Evolutionary conservation across 92 coral and sea anemone species (phyloP).

Genomic region (Phymanthus crucifer): DNA sequence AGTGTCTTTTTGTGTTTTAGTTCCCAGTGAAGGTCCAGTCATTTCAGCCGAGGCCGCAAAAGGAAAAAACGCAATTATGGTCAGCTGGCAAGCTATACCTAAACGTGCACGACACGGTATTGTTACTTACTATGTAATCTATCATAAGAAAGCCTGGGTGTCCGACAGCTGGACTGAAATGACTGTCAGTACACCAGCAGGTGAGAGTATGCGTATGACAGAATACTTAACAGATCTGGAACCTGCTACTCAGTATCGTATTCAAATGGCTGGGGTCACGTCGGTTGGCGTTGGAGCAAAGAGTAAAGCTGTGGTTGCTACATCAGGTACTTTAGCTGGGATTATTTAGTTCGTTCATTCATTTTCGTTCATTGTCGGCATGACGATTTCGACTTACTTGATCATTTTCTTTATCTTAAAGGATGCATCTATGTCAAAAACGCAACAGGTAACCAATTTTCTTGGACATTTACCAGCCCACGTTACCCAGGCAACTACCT

Average conservation of each 20-base stretch:
- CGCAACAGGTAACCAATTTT: neutral
- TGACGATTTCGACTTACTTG: neutral
- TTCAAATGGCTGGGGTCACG: neutral
- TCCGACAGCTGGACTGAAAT: neutral
- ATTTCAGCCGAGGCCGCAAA: neutral
- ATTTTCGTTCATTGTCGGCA: neutral
- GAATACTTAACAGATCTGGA: neutral
- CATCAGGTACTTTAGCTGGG: neutral
- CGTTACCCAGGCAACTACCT: slow-evolving; percentile 8
- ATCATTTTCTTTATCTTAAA: neutral
- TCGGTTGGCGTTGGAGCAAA: neutral
- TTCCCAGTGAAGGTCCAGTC: slow-evolving; percentile 6
- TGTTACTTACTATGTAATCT: neutral
- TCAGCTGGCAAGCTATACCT: slow-evolving; percentile 4
- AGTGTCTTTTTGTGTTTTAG: neutral
- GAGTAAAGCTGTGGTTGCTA: slow-evolving; percentile 1
- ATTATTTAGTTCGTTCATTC: neutral
- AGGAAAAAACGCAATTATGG: neutral
- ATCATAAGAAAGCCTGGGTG: neutral
- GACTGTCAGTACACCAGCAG: neutral
- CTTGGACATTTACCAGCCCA: slow-evolving; percentile 1
- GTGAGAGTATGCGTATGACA: neutral
- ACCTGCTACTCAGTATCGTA: slow-evolving; percentile 9
- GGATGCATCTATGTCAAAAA: neutral
- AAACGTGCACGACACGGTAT: slow-evolving; percentile 1